Conservation (phyloP, 2,797 vertebrate species). For the Thalassophryne amazonica region DNA sequence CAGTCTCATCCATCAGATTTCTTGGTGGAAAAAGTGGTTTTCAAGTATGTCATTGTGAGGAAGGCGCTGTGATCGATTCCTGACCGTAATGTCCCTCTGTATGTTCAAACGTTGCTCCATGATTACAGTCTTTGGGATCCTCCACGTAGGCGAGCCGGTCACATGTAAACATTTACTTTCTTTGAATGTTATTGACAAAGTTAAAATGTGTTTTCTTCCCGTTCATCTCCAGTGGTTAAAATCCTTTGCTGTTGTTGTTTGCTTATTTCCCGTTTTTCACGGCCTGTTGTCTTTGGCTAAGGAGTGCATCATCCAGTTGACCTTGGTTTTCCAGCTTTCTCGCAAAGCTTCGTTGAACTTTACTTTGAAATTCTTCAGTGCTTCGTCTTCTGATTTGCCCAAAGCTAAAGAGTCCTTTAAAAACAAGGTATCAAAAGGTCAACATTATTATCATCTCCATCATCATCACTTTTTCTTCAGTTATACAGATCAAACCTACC, state of each 20-base stretch:
- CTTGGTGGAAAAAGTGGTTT: conserved; percentile 18
- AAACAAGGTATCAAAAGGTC: conserved; percentile 11
- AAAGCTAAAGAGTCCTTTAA: conserved; percentile 92
- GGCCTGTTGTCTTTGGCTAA: conserved; percentile 96
- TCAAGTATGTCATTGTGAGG: conserved; percentile 34
- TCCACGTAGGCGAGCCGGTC: conserved; percentile 23
- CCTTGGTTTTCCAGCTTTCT: conserved; percentile 99
- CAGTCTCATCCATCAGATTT: conserved; percentile 10
- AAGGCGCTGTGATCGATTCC: not conserved
- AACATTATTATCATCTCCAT: not conserved
- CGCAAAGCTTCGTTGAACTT: conserved; percentile 97
- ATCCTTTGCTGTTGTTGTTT: conserved; percentile 21
- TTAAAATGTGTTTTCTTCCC: conserved; percentile 34
- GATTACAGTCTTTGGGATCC: conserved; percentile 25
- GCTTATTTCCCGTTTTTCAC: conserved; percentile 38
- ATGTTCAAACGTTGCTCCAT: conserved; percentile 1
- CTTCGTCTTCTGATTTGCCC: conserved; percentile 94
- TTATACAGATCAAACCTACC: too few species aligned
- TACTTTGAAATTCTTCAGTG: conserved; percentile 94
- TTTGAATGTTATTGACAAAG: conserved; percentile 42
- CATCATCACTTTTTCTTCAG: too few species aligned
- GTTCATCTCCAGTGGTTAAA: conserved; percentile 45
- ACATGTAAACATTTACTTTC: conserved; percentile 64
- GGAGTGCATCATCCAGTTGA: conserved; percentile 98
- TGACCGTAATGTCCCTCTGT: too few species aligned